Percentiles rank a stretch among this genome's conserved stretches.
phyloP scores from a whole-genome alignment of 35 echinoderm and acorn worm genomes.

The Diadema setosum region DNA sequence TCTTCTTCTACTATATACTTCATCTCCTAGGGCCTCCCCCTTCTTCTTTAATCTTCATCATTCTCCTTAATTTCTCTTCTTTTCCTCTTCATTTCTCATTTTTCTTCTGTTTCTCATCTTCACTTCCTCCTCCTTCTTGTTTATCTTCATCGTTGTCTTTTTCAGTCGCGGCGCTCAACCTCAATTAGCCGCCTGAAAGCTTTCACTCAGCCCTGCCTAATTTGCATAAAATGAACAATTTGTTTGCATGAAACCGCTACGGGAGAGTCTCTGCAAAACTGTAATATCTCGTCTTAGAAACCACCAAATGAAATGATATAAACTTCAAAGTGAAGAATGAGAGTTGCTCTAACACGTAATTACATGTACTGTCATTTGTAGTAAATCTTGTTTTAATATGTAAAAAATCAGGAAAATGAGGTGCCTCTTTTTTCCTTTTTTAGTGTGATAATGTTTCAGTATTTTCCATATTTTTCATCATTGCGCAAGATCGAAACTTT shows the following conservation, averaged over 20 bases:
- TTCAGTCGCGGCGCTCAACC: background rate
- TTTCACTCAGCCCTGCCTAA: background rate
- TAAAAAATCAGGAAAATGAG: background rate
- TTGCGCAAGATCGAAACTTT: background rate
- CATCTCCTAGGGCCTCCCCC: no score
- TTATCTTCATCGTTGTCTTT: background rate
- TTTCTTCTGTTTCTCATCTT: background rate
- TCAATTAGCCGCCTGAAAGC: background rate
- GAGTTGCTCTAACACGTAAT: background rate
- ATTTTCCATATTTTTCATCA: background rate
- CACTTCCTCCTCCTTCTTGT: background rate
- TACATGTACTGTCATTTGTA: background rate
- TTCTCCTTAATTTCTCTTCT: background rate
- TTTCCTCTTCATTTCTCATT: background rate
- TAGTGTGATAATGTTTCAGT: background rate
- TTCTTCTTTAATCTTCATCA: background rate
- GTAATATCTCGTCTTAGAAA: background rate
- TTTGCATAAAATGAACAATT: background rate
- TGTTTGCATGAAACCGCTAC: background rate
- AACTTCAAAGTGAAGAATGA: background rate
- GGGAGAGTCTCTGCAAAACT: background rate
- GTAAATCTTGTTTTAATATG: background rate
- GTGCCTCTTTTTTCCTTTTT: background rate
- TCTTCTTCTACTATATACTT: no score
- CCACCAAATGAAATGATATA: background rate